Base-by-base conservation (phyloP, 2,113 vertebrate genomes). In the Gymnogyps californianus region DNA sequence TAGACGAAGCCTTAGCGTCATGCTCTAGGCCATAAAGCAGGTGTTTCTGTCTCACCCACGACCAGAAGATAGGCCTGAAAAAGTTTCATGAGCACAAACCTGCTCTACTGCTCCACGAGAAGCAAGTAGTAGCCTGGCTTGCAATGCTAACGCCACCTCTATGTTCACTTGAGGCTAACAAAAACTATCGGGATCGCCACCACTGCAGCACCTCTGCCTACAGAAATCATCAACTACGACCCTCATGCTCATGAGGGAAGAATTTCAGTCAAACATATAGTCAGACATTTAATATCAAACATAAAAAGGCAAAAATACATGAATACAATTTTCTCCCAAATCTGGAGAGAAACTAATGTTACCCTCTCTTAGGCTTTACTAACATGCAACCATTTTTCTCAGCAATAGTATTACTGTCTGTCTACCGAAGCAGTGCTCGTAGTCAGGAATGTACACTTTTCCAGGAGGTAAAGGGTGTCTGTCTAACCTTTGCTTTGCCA, bases 181-280 rank as follows among this genome's bases (percentile, higher is more conserved):
- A 34, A 66, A 47, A 6, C 22, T 29, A 6, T 3, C 44, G 71
- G 47, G 11, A 46, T 15, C 6, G 4, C 3, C 38, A 71, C 17
- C 17, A 36, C 31, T 29, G 14, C 58, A 59, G n/a, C n/a, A 31
- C 16, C 28, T 82, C 79, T 77, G 36, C 77, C 66, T 51, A 5
- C 28, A 40, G 38, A 70, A 57, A 16, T 6, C 18, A 40, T 10
- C 34, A 65, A 0, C 49, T 16, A 4, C 0, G 0, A 22, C 47
- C 52, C 51, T 49, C 42, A 9, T 5, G 10, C 31, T 62, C 62
- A 38, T 11, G 40, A 59, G 52, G 29, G 66, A 80, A 64, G 47
- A 58, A 58, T 72, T 89, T 83, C 29, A 61, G 55, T 52, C 57
- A 64, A 83, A 72, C 12, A 28, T 13, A 58, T 11, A 7, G 24